These are phyloP conservation scores for Phalanger gymnotis DNA, from an alignment of 2,797 vertebrate genomes.

Conservation along the genomic window DNA sequence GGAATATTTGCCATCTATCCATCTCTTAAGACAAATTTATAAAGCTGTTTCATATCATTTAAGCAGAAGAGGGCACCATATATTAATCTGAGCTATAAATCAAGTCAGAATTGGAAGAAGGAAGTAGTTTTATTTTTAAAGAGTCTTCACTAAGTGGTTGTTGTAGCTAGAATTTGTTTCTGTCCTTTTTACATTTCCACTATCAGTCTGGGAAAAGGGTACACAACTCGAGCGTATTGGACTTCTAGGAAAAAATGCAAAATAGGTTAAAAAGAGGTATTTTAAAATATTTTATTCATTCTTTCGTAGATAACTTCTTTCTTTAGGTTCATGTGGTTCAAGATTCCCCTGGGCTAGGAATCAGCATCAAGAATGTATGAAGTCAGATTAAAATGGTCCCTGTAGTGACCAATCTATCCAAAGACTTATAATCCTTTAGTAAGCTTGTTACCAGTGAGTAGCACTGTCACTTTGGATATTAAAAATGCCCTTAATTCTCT, in stretches of 20 bases:
- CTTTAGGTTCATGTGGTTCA: neutral
- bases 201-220: neutral
- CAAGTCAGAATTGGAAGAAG: neutral
- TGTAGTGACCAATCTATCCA: slow-evolving; percentile 12
- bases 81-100: fast-evolving
- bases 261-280: neutral
- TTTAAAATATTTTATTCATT: neutral
- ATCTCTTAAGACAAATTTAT: fast-evolving
- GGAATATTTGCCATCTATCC: fast-evolving
- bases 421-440: neutral
- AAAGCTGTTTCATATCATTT: neutral
- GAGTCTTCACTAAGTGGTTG: neutral
- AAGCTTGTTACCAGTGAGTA: neutral
- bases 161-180: neutral
- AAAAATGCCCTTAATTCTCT: neutral
- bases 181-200: neutral
- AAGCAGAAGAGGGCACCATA: fast-evolving
- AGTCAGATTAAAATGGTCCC: neutral
- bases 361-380: neutral
- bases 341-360: neutral
- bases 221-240: neutral
- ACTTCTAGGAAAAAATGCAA: neutral
- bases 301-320: neutral
- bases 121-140: neutral
- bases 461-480: neutral